Conservation (phyloP, 2,888 invertebrate genomes). For the Orthosia cruda region DNA sequence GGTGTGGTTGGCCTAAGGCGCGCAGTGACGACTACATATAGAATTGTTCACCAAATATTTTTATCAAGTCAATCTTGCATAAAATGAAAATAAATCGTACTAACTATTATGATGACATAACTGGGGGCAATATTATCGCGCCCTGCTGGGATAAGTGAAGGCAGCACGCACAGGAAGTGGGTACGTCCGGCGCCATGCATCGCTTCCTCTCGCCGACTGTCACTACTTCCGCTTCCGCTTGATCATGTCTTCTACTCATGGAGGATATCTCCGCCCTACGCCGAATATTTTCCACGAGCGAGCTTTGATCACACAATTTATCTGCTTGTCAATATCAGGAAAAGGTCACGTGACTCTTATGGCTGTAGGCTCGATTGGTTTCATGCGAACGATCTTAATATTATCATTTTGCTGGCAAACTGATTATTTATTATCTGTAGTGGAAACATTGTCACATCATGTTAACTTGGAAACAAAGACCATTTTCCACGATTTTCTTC, state of each 20-base stretch:
- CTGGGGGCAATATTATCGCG: constrained; percentile 78
- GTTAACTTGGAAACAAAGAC: constrained; percentile 3
- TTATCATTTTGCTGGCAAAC: constrained; percentile 37
- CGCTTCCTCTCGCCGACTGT: constrained; percentile 86
- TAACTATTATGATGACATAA: constrained; percentile 72
- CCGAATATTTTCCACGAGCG: constrained; percentile 81
- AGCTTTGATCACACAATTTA: constrained; percentile 89
- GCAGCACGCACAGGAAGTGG: constrained; percentile 87
- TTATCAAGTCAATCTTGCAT: neutral
- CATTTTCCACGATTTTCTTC: constrained; percentile 8
- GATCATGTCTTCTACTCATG: constrained; percentile 82
- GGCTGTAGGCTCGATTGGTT: constrained; percentile 71
- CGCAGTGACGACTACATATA: neutral
- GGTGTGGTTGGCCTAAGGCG: neutral
- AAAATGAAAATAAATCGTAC: constrained; percentile 29
- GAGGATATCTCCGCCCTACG: constrained; percentile 75
- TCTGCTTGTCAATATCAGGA: constrained; percentile 91
- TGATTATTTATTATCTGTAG: constrained; percentile 10
- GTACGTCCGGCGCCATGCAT: constrained; percentile 88
- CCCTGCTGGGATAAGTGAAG: constrained; percentile 90
- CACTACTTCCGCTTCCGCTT: constrained; percentile 88
- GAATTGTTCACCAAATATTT: neutral
- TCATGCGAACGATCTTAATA: constrained; percentile 78
- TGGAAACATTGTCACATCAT: neutral
- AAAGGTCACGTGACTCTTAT: constrained; percentile 86